Evolutionary conservation across 2,888 invertebrate genomes (phyloP), one percentile per base, ranked within the genome.

Genomic region (Eupeodes latifasciatus): DNA sequence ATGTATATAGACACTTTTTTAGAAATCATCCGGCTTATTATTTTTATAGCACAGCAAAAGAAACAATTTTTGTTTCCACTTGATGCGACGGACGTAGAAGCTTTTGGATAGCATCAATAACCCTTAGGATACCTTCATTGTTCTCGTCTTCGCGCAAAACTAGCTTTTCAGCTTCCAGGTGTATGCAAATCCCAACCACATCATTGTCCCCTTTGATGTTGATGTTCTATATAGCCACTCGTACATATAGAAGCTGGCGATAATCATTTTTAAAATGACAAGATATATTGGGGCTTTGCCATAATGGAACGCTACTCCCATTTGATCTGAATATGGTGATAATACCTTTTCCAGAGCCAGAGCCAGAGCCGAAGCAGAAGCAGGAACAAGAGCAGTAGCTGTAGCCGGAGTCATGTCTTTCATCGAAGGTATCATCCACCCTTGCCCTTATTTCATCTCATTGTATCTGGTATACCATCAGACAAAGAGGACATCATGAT

Each of bases 241-340:
- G 47, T 51, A 40, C 1, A 51, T 51, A 59, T 74, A 27, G 69
- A 66, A 64, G 81, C 71, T 51, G 71, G 71, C 19, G 76, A 80
- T 86, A 86, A 86, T 83, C 83, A 86, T 83, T 83, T 86, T 76
- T 79, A 64, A 83, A 79, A 80, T 82, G 86, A 83, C 76, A 83
- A 86, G 83, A 83, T 83, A 66, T 79, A 79, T 79, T 79, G 64
- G 59, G 64, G 67, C 86, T 76, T 80, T 71, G 47, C 69, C 74
- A 83, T 86, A 71, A 71, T 71, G 71, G 74, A 51, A 59, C 69
- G 66, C 64, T 75, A 79, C 76, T 83, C 51, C 79, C 86, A 83
- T 86, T 86, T 86, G 86, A 86, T 86, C 79, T 71, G 75, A 80
- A 75, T 59, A 55, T 14, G 34, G 76, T 53, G 86, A 86, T 86